A percentile compares a stretch with the other conserved stretches of the same genome.
phyloP scores from a whole-genome alignment of 2,888 invertebrate species.

The Lasius fuliginosus region DNA sequence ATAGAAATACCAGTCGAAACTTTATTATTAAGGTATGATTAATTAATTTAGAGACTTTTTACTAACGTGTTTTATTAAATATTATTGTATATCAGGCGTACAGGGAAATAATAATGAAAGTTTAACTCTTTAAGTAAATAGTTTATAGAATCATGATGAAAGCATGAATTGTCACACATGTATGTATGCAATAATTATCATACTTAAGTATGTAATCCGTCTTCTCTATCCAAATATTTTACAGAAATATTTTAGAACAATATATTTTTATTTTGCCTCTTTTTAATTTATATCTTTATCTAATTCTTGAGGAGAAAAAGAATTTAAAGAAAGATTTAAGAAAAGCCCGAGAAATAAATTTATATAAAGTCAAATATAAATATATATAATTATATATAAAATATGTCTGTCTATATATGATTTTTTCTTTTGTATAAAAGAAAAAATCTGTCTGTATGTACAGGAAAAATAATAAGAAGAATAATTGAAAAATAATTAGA shows the following conservation, averaged over 20 bases:
- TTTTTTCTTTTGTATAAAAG: background rate
- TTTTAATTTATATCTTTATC: slow-evolving; percentile 12
- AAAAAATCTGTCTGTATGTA: background rate
- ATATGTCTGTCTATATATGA: too few species aligned
- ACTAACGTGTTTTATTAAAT: background rate
- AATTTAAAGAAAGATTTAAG: background rate
- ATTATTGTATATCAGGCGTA: background rate
- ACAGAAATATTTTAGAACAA: background rate
- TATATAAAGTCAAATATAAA: background rate
- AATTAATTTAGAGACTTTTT: slow-evolving; percentile 8
- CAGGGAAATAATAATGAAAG: slow-evolving; percentile 12
- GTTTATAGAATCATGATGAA: background rate
- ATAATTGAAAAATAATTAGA: background rate
- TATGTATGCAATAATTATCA: background rate
- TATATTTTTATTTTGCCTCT: background rate
- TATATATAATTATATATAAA: background rate
- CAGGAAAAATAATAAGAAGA: background rate
- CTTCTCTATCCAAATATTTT: background rate
- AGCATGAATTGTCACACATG: background rate
- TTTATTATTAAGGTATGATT: slow-evolving; percentile 27
- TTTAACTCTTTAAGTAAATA: background rate
- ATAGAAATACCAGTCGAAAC: background rate
- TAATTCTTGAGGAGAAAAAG: slow-evolving; percentile 14
- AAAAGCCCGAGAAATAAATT: background rate
- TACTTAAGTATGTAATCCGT: background rate